phyloP scores from a whole-genome alignment of 2,113 vertebrate species.

The Alethe castanea region DNA sequence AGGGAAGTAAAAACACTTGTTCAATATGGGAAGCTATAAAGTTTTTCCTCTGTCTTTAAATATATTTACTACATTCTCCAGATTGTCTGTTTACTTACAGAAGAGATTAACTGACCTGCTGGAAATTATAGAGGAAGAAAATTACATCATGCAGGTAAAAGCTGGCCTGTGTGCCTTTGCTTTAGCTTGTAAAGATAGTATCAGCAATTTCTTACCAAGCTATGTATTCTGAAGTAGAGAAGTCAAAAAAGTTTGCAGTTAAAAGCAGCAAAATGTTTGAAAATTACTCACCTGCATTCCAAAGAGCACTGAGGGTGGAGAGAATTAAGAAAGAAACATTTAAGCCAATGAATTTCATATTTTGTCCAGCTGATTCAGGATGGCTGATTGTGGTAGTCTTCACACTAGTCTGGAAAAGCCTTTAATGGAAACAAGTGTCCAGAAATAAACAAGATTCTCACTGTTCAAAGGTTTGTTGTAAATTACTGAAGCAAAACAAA shows the following conservation, averaged over 20 bases:
- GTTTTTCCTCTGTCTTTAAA: neutral
- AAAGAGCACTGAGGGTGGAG: neutral
- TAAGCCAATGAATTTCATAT: neutral
- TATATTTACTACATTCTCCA: neutral
- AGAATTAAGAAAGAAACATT: neutral
- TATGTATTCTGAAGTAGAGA: neutral
- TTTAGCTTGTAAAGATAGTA: neutral
- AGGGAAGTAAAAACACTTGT: neutral
- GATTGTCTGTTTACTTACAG: neutral
- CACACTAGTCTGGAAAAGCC: neutral
- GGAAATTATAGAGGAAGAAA: neutral
- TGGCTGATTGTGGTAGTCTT: neutral
- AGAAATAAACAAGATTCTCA: neutral
- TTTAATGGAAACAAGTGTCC: neutral
- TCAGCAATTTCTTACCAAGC: neutral
- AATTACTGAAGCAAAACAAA: conserved; percentile 3
- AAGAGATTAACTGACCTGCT: neutral
- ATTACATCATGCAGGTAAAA: neutral
- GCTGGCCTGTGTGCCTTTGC: neutral
- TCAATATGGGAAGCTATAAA: neutral
- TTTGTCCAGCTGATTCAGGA: neutral
- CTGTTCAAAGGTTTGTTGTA: conserved; percentile 52
- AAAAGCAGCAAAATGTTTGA: neutral
- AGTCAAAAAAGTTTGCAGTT: neutral
- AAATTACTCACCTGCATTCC: conserved; percentile 45